phyloP scores from a whole-genome alignment of 2,113 vertebrate genomes.

The Archocentrus centrarchus region DNA sequence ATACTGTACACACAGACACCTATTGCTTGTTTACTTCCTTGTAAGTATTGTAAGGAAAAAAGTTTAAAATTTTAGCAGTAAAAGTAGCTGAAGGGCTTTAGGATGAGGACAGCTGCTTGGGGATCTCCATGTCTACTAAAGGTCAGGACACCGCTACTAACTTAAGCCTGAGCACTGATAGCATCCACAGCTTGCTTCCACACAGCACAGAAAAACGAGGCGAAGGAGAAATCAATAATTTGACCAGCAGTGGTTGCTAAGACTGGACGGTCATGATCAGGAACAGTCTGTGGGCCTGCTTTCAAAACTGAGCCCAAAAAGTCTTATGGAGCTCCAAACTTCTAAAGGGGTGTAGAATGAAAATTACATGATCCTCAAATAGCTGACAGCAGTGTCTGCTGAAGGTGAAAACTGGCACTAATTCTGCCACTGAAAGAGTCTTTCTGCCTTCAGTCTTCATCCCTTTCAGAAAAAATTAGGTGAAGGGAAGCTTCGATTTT shows the following conservation, averaged over 20 bases:
- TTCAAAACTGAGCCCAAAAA: not conserved
- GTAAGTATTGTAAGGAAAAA: not conserved
- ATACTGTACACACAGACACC: not conserved
- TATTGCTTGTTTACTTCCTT: not conserved
- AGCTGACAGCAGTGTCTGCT: not conserved
- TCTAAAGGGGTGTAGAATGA: not conserved
- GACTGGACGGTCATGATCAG: not conserved
- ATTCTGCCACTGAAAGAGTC: not conserved
- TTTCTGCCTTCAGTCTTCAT: not conserved
- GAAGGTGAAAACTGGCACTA: not conserved
- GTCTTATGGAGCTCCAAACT: not conserved
- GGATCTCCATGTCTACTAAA: not conserved
- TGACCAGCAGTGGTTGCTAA: not conserved
- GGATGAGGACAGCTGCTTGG: not conserved
- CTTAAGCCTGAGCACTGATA: not conserved
- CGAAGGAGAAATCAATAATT: not conserved
- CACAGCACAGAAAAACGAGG: not conserved
- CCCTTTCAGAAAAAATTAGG: constrained; percentile 13
- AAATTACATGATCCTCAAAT: not conserved
- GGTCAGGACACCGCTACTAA: not conserved
- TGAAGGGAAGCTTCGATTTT: constrained; percentile 35
- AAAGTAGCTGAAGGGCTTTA: not conserved
- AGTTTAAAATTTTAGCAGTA: not conserved
- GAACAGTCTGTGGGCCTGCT: not conserved
- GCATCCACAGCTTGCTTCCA: not conserved